Evolutionary conservation across 1,140 invertebrate species (phyloP).

Genomic region (Yoshiicerus persimilis): DNA sequence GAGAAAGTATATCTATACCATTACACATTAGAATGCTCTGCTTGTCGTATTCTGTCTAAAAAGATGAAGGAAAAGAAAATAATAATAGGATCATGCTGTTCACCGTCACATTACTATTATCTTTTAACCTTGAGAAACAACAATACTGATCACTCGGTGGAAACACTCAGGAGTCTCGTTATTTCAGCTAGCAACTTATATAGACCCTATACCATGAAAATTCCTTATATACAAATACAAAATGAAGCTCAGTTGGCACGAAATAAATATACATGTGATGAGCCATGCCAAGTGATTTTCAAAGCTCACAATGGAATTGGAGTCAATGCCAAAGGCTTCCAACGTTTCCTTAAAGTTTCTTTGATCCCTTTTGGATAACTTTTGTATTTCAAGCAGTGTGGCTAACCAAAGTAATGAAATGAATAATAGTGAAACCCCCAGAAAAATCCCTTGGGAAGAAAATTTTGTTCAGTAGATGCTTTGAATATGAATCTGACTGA

Average conservation of each 20-base stretch:
- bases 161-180: background rate
- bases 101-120: background rate
- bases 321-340: constrained; percentile 3
- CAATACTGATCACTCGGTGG: background rate
- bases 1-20: background rate
- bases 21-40: background rate
- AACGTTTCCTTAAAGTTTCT: background rate
- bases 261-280: background rate
- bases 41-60: background rate
- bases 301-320: background rate
- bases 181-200: background rate
- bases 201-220: background rate
- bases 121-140: background rate
- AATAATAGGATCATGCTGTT: background rate
- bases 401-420: background rate
- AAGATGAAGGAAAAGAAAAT: too few relatives aligned
- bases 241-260: background rate
- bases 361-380: background rate
- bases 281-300: background rate
- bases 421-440: background rate
- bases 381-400: background rate
- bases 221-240: background rate
- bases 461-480: too few relatives aligned
- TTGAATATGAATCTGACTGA: background rate
- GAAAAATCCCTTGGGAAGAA: too few relatives aligned